Evolutionary conservation across 2,888 invertebrate genomes (phyloP).

Genomic region (Andricus quercusramuli): DNA sequence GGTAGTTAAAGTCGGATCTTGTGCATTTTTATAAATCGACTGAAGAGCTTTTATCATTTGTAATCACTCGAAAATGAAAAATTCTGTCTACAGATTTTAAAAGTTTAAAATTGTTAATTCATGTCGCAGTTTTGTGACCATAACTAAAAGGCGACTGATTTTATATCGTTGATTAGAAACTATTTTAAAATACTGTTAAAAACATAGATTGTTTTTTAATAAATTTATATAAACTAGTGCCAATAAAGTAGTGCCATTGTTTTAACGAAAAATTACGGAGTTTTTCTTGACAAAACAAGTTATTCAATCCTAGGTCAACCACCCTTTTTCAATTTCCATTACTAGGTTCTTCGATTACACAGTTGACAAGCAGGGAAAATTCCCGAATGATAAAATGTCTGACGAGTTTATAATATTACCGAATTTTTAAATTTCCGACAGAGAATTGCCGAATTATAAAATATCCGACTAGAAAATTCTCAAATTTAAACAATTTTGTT

Average conservation of each 20-base stretch:
- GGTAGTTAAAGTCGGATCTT: neutral
- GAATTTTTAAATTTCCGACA: too few species aligned
- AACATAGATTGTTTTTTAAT: constrained; percentile 4
- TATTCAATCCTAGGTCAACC: too few species aligned
- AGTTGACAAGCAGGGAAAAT: too few species aligned
- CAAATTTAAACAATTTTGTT: too few species aligned
- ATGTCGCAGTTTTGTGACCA: neutral
- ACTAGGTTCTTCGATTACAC: too few species aligned
- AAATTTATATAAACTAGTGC: neutral
- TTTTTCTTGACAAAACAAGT: neutral
- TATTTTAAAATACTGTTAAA: neutral
- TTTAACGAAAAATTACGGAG: neutral
- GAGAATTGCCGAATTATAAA: too few species aligned
- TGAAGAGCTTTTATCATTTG: neutral
- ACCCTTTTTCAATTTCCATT: too few species aligned
- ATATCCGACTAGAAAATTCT: too few species aligned
- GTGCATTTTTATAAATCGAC: constrained; percentile 11
- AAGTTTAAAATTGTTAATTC: neutral
- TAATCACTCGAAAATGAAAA: neutral
- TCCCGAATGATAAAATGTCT: too few species aligned
- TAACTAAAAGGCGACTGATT: neutral
- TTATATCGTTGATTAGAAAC: neutral
- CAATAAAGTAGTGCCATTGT: constrained; percentile 21
- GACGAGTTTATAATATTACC: too few species aligned
- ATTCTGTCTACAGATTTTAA: neutral